phyloP scores from a whole-genome alignment of 2,113 vertebrate genomes.

The Otolemur garnettii region DNA sequence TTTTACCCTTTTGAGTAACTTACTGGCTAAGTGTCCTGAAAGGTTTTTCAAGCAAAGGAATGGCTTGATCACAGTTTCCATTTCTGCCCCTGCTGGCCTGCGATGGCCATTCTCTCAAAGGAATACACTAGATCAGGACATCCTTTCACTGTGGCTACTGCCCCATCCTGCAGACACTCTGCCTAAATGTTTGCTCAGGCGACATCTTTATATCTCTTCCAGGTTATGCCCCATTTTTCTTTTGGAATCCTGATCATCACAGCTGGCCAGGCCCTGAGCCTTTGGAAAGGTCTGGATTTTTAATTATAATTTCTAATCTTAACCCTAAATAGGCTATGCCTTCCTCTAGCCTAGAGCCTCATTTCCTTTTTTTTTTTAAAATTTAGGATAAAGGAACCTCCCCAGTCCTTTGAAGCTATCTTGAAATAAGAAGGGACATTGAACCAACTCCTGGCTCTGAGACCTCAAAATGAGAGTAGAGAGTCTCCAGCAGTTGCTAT shows the following conservation, averaged over 20 bases:
- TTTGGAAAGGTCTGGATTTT: background rate
- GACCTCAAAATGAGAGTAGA: background rate
- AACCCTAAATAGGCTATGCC: background rate
- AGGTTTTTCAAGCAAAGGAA: background rate
- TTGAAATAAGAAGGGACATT: background rate
- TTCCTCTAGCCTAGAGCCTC: background rate
- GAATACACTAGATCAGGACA: background rate
- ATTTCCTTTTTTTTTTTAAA: background rate
- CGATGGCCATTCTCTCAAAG: background rate
- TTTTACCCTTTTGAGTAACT: background rate
- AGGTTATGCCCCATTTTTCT: background rate
- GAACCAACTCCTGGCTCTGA: background rate
- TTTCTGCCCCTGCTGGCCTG: background rate
- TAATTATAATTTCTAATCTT: background rate
- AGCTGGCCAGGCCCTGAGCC: background rate
- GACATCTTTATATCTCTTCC: background rate
- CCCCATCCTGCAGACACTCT: rapidly evolving
- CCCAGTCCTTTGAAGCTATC: background rate
- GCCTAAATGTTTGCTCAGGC: background rate
- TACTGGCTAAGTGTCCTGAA: background rate
- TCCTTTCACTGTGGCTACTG: background rate
- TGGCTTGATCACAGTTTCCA: background rate
- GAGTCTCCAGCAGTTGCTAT: background rate
- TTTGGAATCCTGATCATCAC: background rate
- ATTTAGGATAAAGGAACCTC: background rate